Conservation (phyloP, 2,113 vertebrate species). For the Tetrao urogallus region DNA sequence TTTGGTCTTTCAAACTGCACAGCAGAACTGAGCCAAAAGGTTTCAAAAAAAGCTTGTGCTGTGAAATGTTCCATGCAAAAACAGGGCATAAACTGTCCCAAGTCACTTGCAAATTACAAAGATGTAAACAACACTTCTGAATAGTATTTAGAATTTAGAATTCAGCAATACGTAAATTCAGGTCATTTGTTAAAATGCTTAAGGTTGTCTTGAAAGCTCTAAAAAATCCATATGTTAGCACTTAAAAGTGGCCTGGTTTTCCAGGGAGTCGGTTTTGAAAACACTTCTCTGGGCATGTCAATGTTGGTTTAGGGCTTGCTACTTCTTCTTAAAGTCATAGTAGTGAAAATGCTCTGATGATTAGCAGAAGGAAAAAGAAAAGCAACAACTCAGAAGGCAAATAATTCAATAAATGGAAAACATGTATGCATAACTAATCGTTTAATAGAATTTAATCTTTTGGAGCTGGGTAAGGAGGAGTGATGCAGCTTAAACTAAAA, state of each 20-base stretch:
- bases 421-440: neutral
- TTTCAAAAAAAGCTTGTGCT: neutral
- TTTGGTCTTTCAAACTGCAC: conserved; percentile 13
- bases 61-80: neutral
- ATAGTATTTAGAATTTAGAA: conserved; percentile 43
- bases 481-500: neutral
- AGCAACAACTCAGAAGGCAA: neutral
- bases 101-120: neutral
- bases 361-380: neutral
- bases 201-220: conserved; percentile 29
- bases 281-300: neutral
- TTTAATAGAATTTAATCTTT: neutral
- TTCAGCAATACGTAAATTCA: conserved; percentile 54
- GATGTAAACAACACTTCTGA: conserved; percentile 37
- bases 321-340: neutral
- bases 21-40: neutral
- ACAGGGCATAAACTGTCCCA: neutral
- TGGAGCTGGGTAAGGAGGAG: neutral
- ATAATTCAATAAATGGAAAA: neutral
- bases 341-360: neutral
- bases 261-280: conserved; percentile 19
- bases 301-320: conserved; percentile 12
- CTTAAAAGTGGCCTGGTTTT: neutral
- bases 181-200: conserved; percentile 27
- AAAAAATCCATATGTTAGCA: conserved; percentile 11